Conservation (phyloP, 2,797 vertebrate genomes). For the Prunella strophiata region DNA sequence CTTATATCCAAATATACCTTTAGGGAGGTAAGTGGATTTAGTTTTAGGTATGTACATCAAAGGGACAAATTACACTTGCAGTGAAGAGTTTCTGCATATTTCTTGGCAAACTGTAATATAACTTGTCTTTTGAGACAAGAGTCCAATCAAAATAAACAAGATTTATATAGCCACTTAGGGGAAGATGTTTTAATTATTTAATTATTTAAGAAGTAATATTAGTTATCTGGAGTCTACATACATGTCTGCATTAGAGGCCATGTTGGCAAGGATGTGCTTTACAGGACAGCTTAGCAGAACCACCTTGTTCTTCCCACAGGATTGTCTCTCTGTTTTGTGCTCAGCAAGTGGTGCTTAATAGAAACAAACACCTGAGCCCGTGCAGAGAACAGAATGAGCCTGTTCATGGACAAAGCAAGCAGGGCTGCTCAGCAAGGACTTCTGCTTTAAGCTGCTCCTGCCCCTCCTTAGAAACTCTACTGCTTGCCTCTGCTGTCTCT, state of each 20-base stretch:
- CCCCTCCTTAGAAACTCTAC: neutral
- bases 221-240: neutral
- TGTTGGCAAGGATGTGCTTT: neutral
- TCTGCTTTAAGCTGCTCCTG: neutral
- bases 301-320: neutral
- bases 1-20: neutral
- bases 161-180: neutral
- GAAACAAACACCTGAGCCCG: neutral
- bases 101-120: neutral
- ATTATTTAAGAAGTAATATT: neutral
- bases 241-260: neutral
- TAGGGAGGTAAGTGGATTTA: neutral
- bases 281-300: neutral
- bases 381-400: neutral
- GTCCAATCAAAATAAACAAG: constrained; percentile 10
- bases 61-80: neutral
- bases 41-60: neutral
- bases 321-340: neutral
- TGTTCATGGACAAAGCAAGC: neutral
- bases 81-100: neutral
- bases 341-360: neutral
- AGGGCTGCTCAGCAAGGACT: neutral
- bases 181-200: neutral
- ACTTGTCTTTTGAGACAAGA: neutral
- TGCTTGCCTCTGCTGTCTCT: neutral